Evolutionary conservation across 2,797 vertebrate genomes (phyloP), one percentile per base, ranked within the genome.

Genomic region (Sebastes flavidus): DNA sequence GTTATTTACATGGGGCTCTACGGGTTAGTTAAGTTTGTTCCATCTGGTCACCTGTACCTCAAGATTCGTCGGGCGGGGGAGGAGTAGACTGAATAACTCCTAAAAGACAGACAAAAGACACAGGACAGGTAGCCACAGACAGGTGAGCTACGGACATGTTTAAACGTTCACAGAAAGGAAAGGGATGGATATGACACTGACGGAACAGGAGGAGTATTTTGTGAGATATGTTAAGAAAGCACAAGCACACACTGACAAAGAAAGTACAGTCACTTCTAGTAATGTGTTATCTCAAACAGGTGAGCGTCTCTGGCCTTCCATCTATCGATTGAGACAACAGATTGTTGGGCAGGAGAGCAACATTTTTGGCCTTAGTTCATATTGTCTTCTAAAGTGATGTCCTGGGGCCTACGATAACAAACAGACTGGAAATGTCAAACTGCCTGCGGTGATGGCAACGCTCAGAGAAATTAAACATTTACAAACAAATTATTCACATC

Each of bases 1-100:
- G 36, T 82, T 49, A 83, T 92, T 87, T 80, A 81, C 67, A 87
- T 81, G 77, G 32, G 63, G 55, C 69, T 78, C 78, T 77, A 87
- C 88, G 84, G 74, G 65, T 82, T 79, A 84, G 66, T 80, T 77
- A 68, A 83, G 73, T 89, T 90, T 84, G 71, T 69, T 89, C 82
- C 87, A 74, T 81, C 42, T 77, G 82, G 77, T 90, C 84, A 90
- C 92, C 91, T 93, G 94, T 95, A 95, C 94, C 94, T 95, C 90
- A 90, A 90, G 91, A 94, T 65, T 89, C 77, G 80, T 77, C 72
- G 89, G 59, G 84, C 34, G 14, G 94, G 93, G 69, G 95, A 92
- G 85, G 94, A 91, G 94, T 85, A 91, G 92, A 95, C 81, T 88
- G 83, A 82, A 91, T 87, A 94, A 86, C 84, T 93, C 94, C 92